phyloP scores from a whole-genome alignment of 2,797 vertebrate genomes.

The Hippocampus kuda region DNA sequence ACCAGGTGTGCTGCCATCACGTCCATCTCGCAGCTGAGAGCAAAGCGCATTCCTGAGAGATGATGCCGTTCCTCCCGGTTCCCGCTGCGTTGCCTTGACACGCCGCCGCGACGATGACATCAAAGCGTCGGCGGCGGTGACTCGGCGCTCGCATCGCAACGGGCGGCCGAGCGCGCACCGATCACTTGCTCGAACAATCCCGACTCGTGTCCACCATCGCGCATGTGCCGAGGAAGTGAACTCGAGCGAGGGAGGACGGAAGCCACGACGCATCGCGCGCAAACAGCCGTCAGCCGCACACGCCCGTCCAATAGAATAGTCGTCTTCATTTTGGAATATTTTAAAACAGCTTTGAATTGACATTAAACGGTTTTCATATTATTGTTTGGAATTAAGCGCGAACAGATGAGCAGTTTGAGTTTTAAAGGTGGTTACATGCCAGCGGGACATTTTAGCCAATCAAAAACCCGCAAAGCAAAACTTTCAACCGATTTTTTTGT shows the following conservation, averaged over 20 bases:
- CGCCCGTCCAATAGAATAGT: no score
- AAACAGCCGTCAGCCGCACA: no score
- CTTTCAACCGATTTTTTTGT: no score
- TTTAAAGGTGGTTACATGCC: no score
- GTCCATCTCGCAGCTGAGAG: slow-evolving; percentile 38
- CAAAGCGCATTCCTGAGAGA: slow-evolving; percentile 58
- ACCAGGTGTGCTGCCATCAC: slow-evolving; percentile 50
- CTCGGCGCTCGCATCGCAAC: slow-evolving; percentile 23
- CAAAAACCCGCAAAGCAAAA: no score
- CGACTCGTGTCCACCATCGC: slow-evolving; percentile 46
- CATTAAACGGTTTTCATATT: no score
- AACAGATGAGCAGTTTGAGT: no score
- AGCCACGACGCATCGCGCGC: no score
- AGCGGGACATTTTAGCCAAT: no score
- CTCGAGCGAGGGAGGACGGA: neutral
- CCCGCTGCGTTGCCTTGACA: slow-evolving; percentile 53
- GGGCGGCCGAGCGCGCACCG: slow-evolving; percentile 12
- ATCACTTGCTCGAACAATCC: slow-evolving; percentile 43
- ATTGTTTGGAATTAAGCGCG: no score
- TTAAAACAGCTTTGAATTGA: no score
- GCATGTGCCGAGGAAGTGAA: neutral
- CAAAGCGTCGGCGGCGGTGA: slow-evolving; percentile 52
- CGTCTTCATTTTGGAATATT: no score
- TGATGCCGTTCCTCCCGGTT: slow-evolving; percentile 56
- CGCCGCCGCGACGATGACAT: slow-evolving; percentile 45